A percentile compares a stretch with the other conserved stretches of the same genome.
phyloP scores from a whole-genome alignment of 2,113 vertebrate species.

The Dasyurus viverrinus region DNA sequence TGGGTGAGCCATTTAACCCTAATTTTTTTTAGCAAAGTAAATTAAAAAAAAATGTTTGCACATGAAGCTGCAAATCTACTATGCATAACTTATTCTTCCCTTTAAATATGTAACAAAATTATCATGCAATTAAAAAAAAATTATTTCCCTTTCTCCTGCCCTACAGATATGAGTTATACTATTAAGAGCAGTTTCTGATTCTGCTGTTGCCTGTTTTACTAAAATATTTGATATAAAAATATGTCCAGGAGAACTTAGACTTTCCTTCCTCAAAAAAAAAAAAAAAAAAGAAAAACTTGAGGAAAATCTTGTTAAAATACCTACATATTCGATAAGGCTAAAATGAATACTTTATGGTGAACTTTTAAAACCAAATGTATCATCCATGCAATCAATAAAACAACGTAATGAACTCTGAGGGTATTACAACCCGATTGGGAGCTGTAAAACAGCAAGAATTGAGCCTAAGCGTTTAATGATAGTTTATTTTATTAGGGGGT shows the following conservation, averaged over 20 bases:
- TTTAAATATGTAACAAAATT: no score
- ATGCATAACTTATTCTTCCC: no score
- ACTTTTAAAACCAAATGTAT: slow-evolving; percentile 24
- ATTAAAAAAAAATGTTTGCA: no score
- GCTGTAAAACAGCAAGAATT: background rate
- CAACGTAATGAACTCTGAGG: background rate
- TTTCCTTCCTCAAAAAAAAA: slow-evolving; percentile 19
- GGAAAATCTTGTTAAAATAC: slow-evolving; percentile 29
- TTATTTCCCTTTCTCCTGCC: no score
- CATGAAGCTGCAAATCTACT: no score
- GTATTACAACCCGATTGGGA: background rate
- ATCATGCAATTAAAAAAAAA: no score
- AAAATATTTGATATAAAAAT: slow-evolving; percentile 41
- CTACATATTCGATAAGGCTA: background rate
- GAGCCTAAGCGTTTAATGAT: background rate
- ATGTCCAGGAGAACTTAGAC: slow-evolving; percentile 17
- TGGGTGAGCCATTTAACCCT: no score
- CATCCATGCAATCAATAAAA: background rate
- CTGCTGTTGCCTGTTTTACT: slow-evolving; percentile 23
- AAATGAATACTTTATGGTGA: slow-evolving; percentile 12
- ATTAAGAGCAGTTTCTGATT: slow-evolving; percentile 20
- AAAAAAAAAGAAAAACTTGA: background rate
- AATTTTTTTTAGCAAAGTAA: no score
- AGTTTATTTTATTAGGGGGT: background rate
- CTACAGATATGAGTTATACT: no score